Conservation (phyloP, 92 coral and sea anemone genomes). For the Montipora capitata region DNA sequence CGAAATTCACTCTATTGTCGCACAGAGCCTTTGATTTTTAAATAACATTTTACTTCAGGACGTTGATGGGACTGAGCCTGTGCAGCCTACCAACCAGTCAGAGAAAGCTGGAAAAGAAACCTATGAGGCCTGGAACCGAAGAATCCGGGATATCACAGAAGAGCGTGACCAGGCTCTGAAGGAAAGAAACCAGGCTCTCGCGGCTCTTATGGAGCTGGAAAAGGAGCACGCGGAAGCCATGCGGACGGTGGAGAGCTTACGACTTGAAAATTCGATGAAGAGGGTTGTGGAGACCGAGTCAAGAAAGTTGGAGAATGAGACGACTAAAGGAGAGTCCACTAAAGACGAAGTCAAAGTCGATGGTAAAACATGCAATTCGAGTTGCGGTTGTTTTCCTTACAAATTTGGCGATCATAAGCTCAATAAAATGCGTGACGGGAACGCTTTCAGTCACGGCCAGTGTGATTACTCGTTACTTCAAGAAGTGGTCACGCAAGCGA, state of each 20-base stretch:
- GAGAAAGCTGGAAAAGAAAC: constrained; percentile 74
- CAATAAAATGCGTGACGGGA: constrained; percentile 24
- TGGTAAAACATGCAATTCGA: constrained; percentile 3
- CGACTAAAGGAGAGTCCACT: background rate
- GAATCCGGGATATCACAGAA: constrained; percentile 76
- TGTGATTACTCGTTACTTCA: constrained; percentile 68
- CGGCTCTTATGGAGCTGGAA: constrained; percentile 93
- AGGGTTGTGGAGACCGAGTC: background rate
- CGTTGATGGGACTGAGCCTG: constrained; percentile 14
- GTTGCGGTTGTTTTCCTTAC: background rate
- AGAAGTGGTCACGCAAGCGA: constrained; percentile 81
- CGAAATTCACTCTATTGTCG: too few relatives aligned
- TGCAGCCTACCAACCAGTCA: constrained; percentile 3
- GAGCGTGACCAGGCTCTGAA: constrained; percentile 94
- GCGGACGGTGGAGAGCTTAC: constrained; percentile 63
- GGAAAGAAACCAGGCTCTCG: constrained; percentile 93
- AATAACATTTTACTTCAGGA: constrained; percentile 9
- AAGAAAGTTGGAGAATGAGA: background rate
- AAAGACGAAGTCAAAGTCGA: background rate
- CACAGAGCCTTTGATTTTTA: too few relatives aligned
- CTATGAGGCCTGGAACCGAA: constrained; percentile 84
- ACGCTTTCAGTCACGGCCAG: background rate
- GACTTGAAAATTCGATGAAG: background rate
- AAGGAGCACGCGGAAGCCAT: constrained; percentile 82
- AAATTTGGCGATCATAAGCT: constrained; percentile 29